phyloP scores from a whole-genome alignment of 2,797 vertebrate species.

The Nannoperca australis region DNA sequence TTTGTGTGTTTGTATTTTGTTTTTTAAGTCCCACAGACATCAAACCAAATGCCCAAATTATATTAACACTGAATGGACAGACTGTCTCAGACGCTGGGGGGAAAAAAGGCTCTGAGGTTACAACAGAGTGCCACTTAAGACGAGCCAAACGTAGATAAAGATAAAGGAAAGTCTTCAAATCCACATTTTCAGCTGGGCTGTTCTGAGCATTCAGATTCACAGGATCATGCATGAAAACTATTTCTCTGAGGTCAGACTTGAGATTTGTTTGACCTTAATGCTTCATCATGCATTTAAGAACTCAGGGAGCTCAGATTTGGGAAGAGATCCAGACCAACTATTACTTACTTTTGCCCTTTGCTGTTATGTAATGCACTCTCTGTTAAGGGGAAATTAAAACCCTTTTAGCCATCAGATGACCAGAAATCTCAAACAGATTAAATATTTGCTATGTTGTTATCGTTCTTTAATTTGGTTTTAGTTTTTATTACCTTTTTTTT shows the following conservation, averaged over 20 bases:
- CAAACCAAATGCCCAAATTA: no score
- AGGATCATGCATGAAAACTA: background rate
- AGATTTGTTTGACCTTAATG: conserved; percentile 12
- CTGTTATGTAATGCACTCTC: background rate
- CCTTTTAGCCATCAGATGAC: background rate
- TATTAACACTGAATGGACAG: no score
- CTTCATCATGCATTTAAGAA: background rate
- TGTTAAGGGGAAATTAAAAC: background rate
- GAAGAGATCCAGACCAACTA: conserved; percentile 8
- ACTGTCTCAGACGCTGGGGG: fast-evolving
- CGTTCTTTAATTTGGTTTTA: background rate
- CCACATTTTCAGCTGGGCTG: background rate
- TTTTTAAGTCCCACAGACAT: background rate
- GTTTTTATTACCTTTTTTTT: no score
- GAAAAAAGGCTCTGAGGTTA: no score
- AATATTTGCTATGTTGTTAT: background rate
- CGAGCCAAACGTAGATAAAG: background rate
- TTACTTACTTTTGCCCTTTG: background rate
- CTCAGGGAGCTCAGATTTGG: background rate
- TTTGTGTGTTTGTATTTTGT: no score
- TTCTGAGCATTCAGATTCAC: background rate
- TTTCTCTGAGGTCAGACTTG: background rate
- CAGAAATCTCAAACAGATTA: background rate
- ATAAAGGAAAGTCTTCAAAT: background rate
- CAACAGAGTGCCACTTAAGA: background rate